phyloP scores from a whole-genome alignment of 2,797 vertebrate genomes.

The Epinephelus coioides region DNA sequence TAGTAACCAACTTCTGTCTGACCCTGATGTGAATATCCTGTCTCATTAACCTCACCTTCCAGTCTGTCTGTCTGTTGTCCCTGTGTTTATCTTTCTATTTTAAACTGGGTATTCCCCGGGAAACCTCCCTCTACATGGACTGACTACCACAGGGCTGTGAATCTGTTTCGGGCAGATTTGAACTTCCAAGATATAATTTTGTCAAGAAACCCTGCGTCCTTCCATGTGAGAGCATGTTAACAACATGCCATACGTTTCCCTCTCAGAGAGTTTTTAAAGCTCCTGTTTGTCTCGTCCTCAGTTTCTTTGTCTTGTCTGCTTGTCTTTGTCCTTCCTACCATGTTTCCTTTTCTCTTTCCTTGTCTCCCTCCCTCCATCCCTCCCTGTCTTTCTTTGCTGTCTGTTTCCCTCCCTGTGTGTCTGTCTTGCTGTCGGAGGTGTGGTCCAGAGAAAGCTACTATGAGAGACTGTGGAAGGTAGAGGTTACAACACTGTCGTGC shows the following conservation, averaged over 20 bases:
- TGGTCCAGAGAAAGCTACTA: constrained; percentile 85
- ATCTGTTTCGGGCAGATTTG: constrained; percentile 12
- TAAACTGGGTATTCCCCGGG: constrained; percentile 41
- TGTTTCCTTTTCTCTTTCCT: constrained; percentile 24
- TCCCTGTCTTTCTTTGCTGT: constrained; percentile 52
- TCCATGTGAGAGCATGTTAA: constrained; percentile 39
- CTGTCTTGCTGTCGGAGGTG: constrained; percentile 82
- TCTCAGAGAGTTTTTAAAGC: constrained; percentile 54
- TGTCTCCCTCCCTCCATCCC: constrained; percentile 33
- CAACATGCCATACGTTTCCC: constrained; percentile 45
- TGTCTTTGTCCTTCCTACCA: constrained; percentile 54
- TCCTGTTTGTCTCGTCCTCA: constrained; percentile 59
- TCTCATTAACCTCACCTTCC: constrained; percentile 25
- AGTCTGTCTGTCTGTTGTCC: constrained; percentile 24
- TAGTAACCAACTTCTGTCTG: not conserved
- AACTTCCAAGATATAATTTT: constrained; percentile 21
- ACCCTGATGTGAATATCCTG: not conserved
- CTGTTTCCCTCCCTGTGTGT: constrained; percentile 57
- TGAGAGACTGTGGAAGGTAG: constrained; percentile 87
- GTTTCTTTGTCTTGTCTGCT: constrained; percentile 73
- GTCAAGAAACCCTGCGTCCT: constrained; percentile 10
- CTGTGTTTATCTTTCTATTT: constrained; percentile 50
- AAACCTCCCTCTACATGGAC: constrained; percentile 22
- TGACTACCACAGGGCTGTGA: constrained; percentile 11
- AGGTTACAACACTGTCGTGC: constrained; percentile 59